Percentiles rank a stretch among this genome's conserved stretches.
Evolutionary conservation across 1,140 invertebrate genomes (phyloP).

Genomic region (Aplysia californica): DNA sequence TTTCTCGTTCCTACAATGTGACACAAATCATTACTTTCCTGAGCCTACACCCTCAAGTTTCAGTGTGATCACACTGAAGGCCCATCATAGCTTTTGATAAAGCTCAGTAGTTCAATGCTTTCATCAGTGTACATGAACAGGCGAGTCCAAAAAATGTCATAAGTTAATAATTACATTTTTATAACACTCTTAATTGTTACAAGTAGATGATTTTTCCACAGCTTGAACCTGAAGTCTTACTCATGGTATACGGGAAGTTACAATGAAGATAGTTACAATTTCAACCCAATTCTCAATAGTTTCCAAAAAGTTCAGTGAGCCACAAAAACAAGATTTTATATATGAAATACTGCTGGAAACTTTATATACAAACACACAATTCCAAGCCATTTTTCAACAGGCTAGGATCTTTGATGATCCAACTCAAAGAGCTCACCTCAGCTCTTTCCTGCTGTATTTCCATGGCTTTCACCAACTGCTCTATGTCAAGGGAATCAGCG

Average conservation of each 20-base stretch:
- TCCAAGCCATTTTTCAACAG: no score
- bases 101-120: neutral
- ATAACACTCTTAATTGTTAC: no score
- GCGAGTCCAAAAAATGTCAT: neutral
- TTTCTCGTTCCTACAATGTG: no score
- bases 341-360: neutral
- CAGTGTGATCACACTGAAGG: neutral
- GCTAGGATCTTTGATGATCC: neutral
- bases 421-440: slow-evolving; percentile 52
- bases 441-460: slow-evolving; percentile 69
- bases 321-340: no score
- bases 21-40: neutral
- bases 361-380: no score
- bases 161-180: no score
- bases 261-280: no score
- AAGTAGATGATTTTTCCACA: neutral
- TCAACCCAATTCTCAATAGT: no score
- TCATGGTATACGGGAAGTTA: no score
- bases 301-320: no score
- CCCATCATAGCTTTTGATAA: neutral
- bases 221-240: neutral
- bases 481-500: slow-evolving; percentile 47
- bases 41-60: neutral
- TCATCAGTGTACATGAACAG: neutral
- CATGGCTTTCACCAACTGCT: slow-evolving; percentile 63